Evolutionary conservation across 1,140 invertebrate genomes (phyloP).

Genomic region (Stegodyphus dumicola): DNA sequence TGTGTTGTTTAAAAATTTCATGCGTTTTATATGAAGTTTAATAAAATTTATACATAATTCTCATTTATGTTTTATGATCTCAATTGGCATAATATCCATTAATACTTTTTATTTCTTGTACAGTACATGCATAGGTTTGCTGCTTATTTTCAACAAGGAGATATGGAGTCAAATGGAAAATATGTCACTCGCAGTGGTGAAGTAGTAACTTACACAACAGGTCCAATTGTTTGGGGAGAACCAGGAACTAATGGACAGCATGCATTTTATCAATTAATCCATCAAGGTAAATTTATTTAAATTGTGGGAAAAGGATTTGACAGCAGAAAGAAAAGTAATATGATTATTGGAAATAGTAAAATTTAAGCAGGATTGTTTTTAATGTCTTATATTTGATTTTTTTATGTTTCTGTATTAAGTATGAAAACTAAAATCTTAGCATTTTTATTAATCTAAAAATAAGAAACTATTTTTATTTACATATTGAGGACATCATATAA

Average conservation of each 20-base stretch:
- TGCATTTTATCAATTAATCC: slow-evolving; percentile 97
- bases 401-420: not conserved
- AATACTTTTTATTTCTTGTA: not conserved
- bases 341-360: too few species aligned
- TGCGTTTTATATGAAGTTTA: too few species aligned
- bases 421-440: slow-evolving; percentile 3
- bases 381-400: too few species aligned
- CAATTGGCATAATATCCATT: too few species aligned
- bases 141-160: slow-evolving; percentile 99
- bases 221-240: slow-evolving; percentile 95
- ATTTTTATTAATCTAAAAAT: not conserved
- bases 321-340: too few species aligned
- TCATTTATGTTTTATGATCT: too few species aligned
- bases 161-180: slow-evolving; percentile 99
- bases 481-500: slow-evolving; percentile 2
- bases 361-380: too few species aligned
- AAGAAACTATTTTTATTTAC: slow-evolving; percentile 7
- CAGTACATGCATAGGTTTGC: slow-evolving; percentile 98
- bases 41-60: too few species aligned
- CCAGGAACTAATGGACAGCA: slow-evolving; percentile 99
- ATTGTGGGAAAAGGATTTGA: not conserved
- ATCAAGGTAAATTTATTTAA: slow-evolving; percentile 76
- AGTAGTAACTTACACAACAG: slow-evolving; percentile 84
- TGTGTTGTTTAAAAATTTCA: too few species aligned
- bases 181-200: slow-evolving; percentile 79